Conservation (phyloP, 2,888 invertebrate species). For the Chaitophorus viminalis region DNA sequence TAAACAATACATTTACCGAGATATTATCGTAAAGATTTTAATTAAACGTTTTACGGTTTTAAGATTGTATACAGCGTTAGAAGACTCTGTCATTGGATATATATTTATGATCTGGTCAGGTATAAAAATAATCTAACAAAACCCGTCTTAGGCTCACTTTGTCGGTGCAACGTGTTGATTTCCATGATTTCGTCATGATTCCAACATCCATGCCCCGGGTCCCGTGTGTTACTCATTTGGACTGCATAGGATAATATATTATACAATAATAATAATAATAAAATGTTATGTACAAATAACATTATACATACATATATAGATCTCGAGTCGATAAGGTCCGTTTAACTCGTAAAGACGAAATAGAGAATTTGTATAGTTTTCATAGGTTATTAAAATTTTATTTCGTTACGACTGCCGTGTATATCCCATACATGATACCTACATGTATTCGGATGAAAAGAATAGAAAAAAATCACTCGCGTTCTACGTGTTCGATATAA, state of each 20-base stretch:
- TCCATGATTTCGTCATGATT: not conserved
- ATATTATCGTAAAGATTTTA: not conserved
- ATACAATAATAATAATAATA: too few relatives aligned
- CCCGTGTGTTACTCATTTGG: not conserved
- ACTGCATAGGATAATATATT: not conserved
- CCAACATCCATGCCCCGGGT: too few relatives aligned
- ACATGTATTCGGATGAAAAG: not conserved
- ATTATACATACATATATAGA: not conserved
- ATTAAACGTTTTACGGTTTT: not conserved
- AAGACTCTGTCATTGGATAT: not conserved
- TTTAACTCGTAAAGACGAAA: not conserved
- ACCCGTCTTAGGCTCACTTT: not conserved
- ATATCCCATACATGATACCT: too few relatives aligned
- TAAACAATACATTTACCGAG: not conserved
- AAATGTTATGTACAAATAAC: too few relatives aligned
- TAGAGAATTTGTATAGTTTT: not conserved
- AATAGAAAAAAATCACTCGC: not conserved
- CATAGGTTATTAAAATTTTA: not conserved
- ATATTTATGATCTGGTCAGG: not conserved
- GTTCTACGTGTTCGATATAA: not conserved
- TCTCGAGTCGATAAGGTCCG: conserved; percentile 1
- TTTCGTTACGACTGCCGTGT: not conserved
- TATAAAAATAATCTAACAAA: not conserved
- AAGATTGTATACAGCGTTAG: not conserved
- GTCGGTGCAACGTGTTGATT: not conserved